Evolutionary conservation across 92 coral and sea anemone genomes (phyloP), one percentile per base, ranked within the genome.

Genomic region (Nematostella vectensis): DNA sequence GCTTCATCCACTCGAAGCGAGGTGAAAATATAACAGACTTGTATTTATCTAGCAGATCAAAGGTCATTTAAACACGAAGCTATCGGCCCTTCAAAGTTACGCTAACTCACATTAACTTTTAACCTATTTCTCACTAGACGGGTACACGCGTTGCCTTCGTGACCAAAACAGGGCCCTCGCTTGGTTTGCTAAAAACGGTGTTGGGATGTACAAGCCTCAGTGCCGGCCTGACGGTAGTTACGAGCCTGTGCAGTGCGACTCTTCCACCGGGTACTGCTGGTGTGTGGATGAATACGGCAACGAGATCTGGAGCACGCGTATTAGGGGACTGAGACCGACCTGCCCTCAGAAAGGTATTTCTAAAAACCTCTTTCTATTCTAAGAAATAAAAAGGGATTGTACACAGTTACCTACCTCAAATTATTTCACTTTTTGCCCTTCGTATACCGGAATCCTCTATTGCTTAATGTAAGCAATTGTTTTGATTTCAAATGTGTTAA

Each of bases 271-370:
- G 3, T 72, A 72, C 63, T 72, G 78, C 59, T 72, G 78, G 78
- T 74, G 86, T 63, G 76, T 79, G 8, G 85, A 75, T 58, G 62
- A 52, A 28, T 55, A 72, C 25, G 98, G 98, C 11, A 70, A 60
- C 28, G 95, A 85, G 65, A 59, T 85, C 9, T 53, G 81, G 47
- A 81, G 88, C 48, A 85, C 95, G 19, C 62, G 83, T 19, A 68
- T 48, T 11, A 62, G 79, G 44, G 83, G 78, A 45, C 29, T 58
- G 11, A 66, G 54, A 54, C 83, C 95, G 0, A 26, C 58, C 19
- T 85, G 95, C 47, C 60, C 61, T 37, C 31, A 39, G 47, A 52
- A 54, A 37, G 94, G 94, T 83, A 62, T n/a, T n/a, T n/a, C n/a
- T n/a, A n/a, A 28, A 29, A 16, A 13, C 15, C 3, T 13, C 11